phyloP scores from a whole-genome alignment of 2,888 invertebrate genomes.

The Cistogaster globosa region DNA sequence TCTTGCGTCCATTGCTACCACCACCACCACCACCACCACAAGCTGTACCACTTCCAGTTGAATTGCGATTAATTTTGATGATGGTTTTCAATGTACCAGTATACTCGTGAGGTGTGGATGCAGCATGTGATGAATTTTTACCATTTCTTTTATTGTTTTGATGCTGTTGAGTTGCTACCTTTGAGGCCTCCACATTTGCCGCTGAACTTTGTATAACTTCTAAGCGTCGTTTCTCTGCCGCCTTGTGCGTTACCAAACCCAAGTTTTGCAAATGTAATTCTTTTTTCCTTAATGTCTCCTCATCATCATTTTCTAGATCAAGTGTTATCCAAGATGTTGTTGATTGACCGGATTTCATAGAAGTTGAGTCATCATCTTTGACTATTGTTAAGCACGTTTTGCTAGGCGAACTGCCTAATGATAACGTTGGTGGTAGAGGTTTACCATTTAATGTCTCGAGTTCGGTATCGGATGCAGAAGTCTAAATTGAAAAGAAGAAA shows the following conservation, averaged over 20 bases:
- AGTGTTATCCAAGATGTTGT: constrained; percentile 72
- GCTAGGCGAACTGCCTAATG: constrained; percentile 64
- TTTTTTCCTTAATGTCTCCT: constrained; percentile 87
- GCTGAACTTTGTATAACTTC: constrained; percentile 78
- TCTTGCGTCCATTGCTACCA: constrained; percentile 72
- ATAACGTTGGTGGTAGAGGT: constrained; percentile 58
- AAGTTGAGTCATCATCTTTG: constrained; percentile 73
- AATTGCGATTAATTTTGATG: constrained; percentile 88
- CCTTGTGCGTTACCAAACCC: constrained; percentile 89
- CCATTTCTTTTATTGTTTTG: constrained; percentile 75
- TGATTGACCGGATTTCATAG: constrained; percentile 75
- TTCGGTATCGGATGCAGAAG: constrained; percentile 6
- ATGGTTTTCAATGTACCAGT: constrained; percentile 93
- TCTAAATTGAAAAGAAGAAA: constrained; percentile 15
- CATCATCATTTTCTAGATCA: constrained; percentile 81
- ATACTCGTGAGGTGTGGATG: constrained; percentile 83
- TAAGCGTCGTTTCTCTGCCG: constrained; percentile 86
- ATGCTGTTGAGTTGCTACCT: constrained; percentile 65
- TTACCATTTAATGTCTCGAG: constrained; percentile 65
- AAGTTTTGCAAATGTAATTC: constrained; percentile 89
- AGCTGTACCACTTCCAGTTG: constrained; percentile 68
- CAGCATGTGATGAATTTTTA: constrained; percentile 73
- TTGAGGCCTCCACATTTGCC: constrained; percentile 72
- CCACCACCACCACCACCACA: constrained; percentile 71
- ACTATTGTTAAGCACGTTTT: constrained; percentile 53